phyloP scores from a whole-genome alignment of 2,797 vertebrate genomes.

The Salarias fasciatus region DNA sequence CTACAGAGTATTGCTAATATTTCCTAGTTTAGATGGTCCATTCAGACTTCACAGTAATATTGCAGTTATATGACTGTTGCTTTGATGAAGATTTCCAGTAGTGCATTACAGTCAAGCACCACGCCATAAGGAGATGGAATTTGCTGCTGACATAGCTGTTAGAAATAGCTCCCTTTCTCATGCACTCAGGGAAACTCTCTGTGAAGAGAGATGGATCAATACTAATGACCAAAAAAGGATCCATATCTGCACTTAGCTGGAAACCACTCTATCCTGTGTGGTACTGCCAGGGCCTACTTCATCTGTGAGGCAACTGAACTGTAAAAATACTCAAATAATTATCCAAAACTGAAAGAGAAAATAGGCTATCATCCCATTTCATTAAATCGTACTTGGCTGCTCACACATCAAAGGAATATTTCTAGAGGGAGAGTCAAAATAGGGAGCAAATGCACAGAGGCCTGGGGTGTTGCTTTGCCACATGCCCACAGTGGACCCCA shows the following conservation, averaged over 20 bases:
- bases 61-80: slow-evolving; percentile 5
- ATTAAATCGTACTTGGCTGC: slow-evolving; percentile 38
- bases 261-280: neutral
- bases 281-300: neutral
- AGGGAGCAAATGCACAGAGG: slow-evolving; percentile 35
- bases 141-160: slow-evolving; percentile 53
- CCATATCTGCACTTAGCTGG: slow-evolving; percentile 24
- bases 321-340: slow-evolving; percentile 37
- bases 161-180: slow-evolving; percentile 5
- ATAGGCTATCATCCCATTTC: slow-evolving; percentile 23
- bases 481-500: slow-evolving; percentile 54
- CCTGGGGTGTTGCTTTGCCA: slow-evolving; percentile 43
- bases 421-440: slow-evolving; percentile 28
- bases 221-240: slow-evolving; percentile 5
- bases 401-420: slow-evolving; percentile 56
- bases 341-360: slow-evolving; percentile 30
- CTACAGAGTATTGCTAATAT: too few species aligned
- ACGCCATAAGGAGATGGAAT: slow-evolving; percentile 26
- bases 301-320: slow-evolving; percentile 35
- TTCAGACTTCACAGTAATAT: neutral
- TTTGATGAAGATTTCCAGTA: slow-evolving; percentile 47
- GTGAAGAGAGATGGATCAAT: slow-evolving; percentile 9
- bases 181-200: slow-evolving; percentile 6
- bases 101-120: slow-evolving; percentile 39
- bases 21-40: too few species aligned